phyloP scores from a whole-genome alignment of 2,888 invertebrate genomes.

The Nemotelus nigrinus region DNA sequence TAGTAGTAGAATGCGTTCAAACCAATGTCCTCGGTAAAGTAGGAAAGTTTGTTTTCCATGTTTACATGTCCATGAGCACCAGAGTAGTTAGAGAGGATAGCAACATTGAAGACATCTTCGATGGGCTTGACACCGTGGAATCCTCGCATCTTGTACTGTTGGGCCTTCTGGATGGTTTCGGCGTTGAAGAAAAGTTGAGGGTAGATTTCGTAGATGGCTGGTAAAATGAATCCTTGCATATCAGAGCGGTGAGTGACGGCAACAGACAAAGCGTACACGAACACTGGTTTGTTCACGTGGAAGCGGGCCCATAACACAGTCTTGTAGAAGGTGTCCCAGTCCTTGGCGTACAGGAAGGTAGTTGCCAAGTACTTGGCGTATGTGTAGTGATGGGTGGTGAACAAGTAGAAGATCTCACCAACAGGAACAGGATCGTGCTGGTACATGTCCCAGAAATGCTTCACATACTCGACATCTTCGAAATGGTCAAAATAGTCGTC shows the following conservation, averaged over 20 bases:
- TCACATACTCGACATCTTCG: conserved; percentile 70
- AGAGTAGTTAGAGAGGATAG: conserved; percentile 76
- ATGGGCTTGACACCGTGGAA: conserved; percentile 67
- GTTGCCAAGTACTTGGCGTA: conserved; percentile 71
- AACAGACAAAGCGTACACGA: conserved; percentile 71
- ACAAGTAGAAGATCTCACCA: conserved; percentile 59
- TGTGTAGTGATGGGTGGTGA: conserved; percentile 64
- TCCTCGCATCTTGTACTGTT: conserved; percentile 69
- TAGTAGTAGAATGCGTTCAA: conserved; percentile 78
- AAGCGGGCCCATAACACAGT: conserved; percentile 76
- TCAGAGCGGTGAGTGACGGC: conserved; percentile 71
- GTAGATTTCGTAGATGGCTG: conserved; percentile 75
- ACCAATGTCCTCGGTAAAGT: conserved; percentile 82
- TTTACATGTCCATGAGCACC: conserved; percentile 69
- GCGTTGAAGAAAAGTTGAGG: conserved; percentile 73
- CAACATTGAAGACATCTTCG: conserved; percentile 67
- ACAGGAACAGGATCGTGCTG: conserved; percentile 66
- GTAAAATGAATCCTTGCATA: conserved; percentile 69
- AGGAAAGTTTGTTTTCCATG: conserved; percentile 72
- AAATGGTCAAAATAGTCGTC: conserved; percentile 71
- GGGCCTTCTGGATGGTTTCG: conserved; percentile 67
- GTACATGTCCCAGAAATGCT: conserved; percentile 68
- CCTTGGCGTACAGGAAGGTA: conserved; percentile 75
- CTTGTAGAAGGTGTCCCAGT: conserved; percentile 78
- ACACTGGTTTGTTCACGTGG: conserved; percentile 71